Conservation (phyloP, 92 coral and sea anemone genomes). For the Umimayanthus chanpuru region DNA sequence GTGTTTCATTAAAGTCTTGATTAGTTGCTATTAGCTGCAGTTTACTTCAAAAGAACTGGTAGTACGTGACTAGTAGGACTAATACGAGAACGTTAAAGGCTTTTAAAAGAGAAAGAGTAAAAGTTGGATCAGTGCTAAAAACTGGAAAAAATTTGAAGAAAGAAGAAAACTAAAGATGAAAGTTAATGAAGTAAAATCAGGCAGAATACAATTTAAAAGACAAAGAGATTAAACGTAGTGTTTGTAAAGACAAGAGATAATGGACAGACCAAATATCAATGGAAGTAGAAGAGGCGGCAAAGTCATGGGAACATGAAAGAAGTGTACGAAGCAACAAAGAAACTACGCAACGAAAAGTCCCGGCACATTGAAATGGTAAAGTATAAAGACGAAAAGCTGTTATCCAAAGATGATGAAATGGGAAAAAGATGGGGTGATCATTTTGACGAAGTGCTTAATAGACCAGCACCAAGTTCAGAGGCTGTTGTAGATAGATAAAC, state of each 20-base stretch:
- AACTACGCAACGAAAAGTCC: constrained; percentile 12
- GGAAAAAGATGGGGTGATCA: no score
- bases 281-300: background rate
- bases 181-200: background rate
- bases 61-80: no score
- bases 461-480: constrained; percentile 22
- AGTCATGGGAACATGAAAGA: constrained; percentile 5
- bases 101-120: no score
- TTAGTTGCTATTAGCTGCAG: no score
- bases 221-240: constrained; percentile 1
- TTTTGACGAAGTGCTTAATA: background rate
- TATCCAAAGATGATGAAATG: constrained; percentile 11
- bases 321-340: background rate
- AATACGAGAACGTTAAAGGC: no score
- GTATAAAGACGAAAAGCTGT: constrained; percentile 4
- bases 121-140: no score
- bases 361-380: background rate
- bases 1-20: no score
- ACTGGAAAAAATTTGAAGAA: no score
- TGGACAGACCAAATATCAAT: background rate
- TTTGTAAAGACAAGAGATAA: constrained; percentile 10
- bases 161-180: no score
- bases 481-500: background rate
- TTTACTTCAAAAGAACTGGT: no score
- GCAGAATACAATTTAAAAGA: background rate